phyloP scores from a whole-genome alignment of 2,113 vertebrate species.

The Pitta sordida region DNA sequence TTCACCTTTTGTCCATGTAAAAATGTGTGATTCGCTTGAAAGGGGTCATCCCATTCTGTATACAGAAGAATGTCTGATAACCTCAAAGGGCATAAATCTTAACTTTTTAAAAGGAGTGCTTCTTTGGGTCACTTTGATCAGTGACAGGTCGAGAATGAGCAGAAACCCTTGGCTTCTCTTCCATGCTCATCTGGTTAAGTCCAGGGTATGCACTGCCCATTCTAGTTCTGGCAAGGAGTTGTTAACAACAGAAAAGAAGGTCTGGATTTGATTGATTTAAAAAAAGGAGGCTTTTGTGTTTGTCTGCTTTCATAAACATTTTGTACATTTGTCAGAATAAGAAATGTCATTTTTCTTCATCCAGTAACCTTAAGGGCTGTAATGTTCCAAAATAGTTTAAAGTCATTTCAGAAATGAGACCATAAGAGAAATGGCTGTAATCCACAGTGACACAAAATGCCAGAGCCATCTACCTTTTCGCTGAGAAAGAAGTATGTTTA shows the following conservation, averaged over 20 bases:
- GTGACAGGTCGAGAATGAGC: slow-evolving; percentile 87
- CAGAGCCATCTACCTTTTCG: slow-evolving; percentile 50
- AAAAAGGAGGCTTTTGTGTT: slow-evolving; percentile 37
- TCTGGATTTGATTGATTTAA: slow-evolving; percentile 56
- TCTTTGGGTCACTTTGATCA: slow-evolving; percentile 85
- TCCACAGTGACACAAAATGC: slow-evolving; percentile 57
- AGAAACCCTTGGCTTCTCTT: slow-evolving; percentile 75
- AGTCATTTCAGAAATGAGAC: slow-evolving; percentile 63
- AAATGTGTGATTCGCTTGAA: slow-evolving; percentile 51
- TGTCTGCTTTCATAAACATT: slow-evolving; percentile 60
- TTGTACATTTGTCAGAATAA: slow-evolving; percentile 53
- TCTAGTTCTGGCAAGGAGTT: slow-evolving; percentile 52
- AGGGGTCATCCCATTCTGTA: slow-evolving; percentile 41
- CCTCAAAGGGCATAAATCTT: slow-evolving; percentile 68
- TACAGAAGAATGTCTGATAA: slow-evolving; percentile 71
- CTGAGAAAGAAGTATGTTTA: slow-evolving; percentile 58
- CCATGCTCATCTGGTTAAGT: slow-evolving; percentile 55
- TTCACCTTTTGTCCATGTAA: slow-evolving; percentile 26
- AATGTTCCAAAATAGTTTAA: slow-evolving; percentile 55
- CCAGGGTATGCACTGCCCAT: slow-evolving; percentile 48
- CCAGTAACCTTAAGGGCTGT: slow-evolving; percentile 38
- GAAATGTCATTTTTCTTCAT: slow-evolving; percentile 56
- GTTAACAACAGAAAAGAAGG: slow-evolving; percentile 57
- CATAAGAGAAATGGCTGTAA: slow-evolving; percentile 45
- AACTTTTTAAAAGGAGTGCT: slow-evolving; percentile 78